Evolutionary conservation across 2,797 vertebrate species (phyloP).

Genomic region (Chaetodon trifasciatus): DNA sequence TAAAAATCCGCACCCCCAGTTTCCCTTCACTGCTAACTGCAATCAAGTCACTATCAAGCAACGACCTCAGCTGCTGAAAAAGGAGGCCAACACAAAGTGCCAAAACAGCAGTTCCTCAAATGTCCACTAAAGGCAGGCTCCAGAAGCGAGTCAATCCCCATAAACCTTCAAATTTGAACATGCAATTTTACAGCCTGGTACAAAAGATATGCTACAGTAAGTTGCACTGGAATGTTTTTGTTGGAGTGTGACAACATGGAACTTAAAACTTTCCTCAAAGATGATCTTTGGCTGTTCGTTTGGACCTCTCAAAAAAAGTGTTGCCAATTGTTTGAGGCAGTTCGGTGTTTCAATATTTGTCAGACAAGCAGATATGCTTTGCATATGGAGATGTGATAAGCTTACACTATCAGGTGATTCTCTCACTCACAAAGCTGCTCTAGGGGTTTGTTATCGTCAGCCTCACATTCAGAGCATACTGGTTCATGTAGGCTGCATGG

Average conservation of each 20-base stretch:
- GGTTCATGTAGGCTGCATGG: neutral
- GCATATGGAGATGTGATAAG: neutral
- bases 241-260: neutral
- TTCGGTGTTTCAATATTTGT: conserved; percentile 13
- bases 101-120: too few relatives aligned
- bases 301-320: neutral
- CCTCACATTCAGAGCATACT: neutral
- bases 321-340: neutral
- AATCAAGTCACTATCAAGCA: too few relatives aligned
- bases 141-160: too few relatives aligned
- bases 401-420: conserved; percentile 1
- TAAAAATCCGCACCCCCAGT: neutral
- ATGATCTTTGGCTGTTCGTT: too few relatives aligned
- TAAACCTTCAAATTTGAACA: too few relatives aligned
- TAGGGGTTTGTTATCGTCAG: conserved; percentile 1
- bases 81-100: too few relatives aligned
- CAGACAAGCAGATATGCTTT: neutral
- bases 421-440: neutral
- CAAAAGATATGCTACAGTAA: neutral
- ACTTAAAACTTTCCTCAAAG: too few relatives aligned
- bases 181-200: too few relatives aligned
- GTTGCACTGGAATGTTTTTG: neutral
- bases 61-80: too few relatives aligned
- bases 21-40: neutral
- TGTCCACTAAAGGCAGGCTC: too few relatives aligned